Evolutionary conservation across 1,140 invertebrate species (phyloP), one percentile per base, ranked within the genome.

Genomic region (Drosophila pseudoananassae): DNA sequence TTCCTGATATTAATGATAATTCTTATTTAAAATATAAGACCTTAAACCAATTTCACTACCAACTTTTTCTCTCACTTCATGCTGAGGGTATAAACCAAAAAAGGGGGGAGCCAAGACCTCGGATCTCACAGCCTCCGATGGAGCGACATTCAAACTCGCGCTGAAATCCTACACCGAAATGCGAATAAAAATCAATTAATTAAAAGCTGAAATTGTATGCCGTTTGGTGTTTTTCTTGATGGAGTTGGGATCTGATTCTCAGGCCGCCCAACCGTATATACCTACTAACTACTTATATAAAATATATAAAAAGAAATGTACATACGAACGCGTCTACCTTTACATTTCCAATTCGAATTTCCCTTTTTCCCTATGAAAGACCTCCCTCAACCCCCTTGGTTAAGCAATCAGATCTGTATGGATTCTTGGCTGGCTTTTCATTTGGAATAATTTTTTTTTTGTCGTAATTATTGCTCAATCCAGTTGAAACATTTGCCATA

Each of bases 181-280:
- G 83, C 83, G 83, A 88, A 88, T 88, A 88, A 88, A 88, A 88
- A 88, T 88, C 83, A 88, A 88, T 88, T 88, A 88, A 88, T 88
- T 88, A 88, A 88, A 88, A 87, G 83, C 77, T 88, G 78, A 73
- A 88, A 88, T 76, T 76, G 38, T 82, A 88, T 78, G 61, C 83
- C 71, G 43, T 57, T 52, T 72, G 53, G 10, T 59, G 14, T 61
- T 36, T 49, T 58, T 58, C 14, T 45, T 56, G 52, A 59, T 75
- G 73, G 50, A 85, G 72, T 60, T 64, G 71, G 40, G 43, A 68
- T 85, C 76, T 79, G 76, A 64, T 50, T 73, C 51, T 64, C 55
- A 50, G 52, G 38, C 51, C 47, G 65, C 45, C 25, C 25, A 33
- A 33, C 52, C 17, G 6, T 52, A 31, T 60, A n/a, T 46, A 36